A percentile compares a stretch with the other conserved stretches of the same genome.
These are phyloP conservation scores for Sylvilagus floridanus DNA, from an alignment of 2,797 vertebrate genomes.

Conservation along the genomic window DNA sequence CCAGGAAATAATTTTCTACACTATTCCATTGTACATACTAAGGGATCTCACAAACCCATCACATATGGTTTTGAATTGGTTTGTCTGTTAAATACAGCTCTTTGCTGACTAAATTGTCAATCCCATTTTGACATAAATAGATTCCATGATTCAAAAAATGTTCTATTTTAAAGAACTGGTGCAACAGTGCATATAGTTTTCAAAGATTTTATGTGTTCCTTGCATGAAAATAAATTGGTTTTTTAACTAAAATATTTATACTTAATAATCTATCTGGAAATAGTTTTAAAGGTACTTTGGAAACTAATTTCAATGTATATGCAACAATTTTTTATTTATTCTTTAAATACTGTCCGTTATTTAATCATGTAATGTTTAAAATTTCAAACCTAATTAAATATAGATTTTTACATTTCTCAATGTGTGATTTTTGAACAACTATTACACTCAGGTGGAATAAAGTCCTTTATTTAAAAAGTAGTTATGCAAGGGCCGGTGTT, in stretches of 20 bases:
- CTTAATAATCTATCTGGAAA: constrained; percentile 47
- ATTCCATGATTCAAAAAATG: constrained; percentile 24
- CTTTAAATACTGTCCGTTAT: constrained; percentile 43
- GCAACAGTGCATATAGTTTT: constrained; percentile 44
- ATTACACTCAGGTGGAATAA: constrained; percentile 24
- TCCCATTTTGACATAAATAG: constrained; percentile 47
- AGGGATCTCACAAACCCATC: background rate
- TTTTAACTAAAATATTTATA: constrained; percentile 31
- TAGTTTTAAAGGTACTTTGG: constrained; percentile 54
- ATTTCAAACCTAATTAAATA: constrained; percentile 61
- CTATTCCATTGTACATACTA: background rate
- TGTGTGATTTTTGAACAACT: constrained; percentile 61
- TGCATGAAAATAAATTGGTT: constrained; percentile 48
- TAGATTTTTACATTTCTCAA: constrained; percentile 60
- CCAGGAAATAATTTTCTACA: constrained; percentile 18
- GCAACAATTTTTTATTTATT: constrained; percentile 47
- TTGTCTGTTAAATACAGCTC: constrained; percentile 62
- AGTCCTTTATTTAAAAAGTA: constrained; percentile 56
- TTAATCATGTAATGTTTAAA: constrained; percentile 71
- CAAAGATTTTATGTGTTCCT: constrained; percentile 28
- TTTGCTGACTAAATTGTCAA: constrained; percentile 17
- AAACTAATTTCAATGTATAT: constrained; percentile 56
- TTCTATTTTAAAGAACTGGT: constrained; percentile 2
- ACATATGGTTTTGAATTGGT: constrained; percentile 13
- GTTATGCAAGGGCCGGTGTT: too few relatives aligned